Evolutionary conservation across 2,113 vertebrate species (phyloP).

Genomic region (Microcebus ravelobensis): DNA sequence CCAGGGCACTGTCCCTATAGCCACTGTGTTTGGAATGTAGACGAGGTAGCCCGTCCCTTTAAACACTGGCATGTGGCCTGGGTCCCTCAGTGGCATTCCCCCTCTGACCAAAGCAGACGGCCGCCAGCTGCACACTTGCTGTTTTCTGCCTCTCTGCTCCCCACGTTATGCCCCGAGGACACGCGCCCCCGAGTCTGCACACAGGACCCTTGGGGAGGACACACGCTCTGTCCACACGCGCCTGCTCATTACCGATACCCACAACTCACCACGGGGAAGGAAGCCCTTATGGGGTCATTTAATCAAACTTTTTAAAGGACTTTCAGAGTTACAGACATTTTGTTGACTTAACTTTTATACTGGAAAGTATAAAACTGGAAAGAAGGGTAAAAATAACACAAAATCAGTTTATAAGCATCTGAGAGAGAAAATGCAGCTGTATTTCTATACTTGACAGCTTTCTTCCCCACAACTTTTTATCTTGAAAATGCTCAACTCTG

Average conservation of each 20-base stretch:
- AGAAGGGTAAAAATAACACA: conserved; percentile 6
- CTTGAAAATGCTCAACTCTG: background rate
- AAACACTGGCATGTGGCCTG: background rate
- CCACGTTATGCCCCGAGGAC: background rate
- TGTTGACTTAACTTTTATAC: conserved; percentile 47
- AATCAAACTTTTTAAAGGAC: conserved; percentile 6
- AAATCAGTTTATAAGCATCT: background rate
- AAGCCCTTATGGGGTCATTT: background rate
- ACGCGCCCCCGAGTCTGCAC: background rate
- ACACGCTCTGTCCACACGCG: background rate
- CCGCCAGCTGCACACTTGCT: background rate
- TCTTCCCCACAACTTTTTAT: background rate
- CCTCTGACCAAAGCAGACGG: background rate
- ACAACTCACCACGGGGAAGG: background rate
- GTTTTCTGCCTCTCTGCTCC: background rate
- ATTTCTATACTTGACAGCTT: background rate
- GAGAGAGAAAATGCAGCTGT: background rate
- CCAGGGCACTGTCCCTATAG: background rate
- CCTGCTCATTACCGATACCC: background rate
- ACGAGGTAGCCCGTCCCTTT: background rate
- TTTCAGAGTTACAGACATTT: background rate
- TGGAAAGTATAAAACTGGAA: background rate
- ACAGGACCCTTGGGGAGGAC: background rate
- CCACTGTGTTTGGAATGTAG: background rate
- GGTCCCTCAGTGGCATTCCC: background rate